Conservation (phyloP, 1,140 invertebrate genomes). For the Ips typographus region DNA sequence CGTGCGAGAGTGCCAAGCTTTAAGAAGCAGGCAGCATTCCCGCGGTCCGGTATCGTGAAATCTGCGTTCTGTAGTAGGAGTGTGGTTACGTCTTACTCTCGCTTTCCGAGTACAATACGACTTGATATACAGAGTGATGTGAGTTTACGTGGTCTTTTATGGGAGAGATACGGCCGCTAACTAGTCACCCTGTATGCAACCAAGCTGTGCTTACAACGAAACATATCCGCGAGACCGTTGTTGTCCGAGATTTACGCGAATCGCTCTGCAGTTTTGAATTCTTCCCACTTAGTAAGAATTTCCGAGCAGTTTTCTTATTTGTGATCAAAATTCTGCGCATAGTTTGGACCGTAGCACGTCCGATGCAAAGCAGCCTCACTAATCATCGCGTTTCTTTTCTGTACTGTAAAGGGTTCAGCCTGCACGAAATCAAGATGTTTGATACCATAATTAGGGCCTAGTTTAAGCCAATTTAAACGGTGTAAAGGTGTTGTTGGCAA, state of each 20-base stretch:
- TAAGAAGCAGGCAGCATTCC: slow-evolving; percentile 23
- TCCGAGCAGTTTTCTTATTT: slow-evolving; percentile 30
- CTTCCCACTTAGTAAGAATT: slow-evolving; percentile 33
- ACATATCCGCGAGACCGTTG: slow-evolving; percentile 1
- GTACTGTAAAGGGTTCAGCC: background rate
- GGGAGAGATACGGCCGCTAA: background rate
- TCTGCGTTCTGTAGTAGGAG: slow-evolving; percentile 36
- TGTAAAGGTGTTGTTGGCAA: slow-evolving; percentile 1
- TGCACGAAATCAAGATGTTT: background rate
- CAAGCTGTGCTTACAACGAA: background rate
- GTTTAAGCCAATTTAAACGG: background rate
- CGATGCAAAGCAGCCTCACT: too few relatives aligned
- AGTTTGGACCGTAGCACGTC: background rate
- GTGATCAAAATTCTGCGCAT: slow-evolving; percentile 32
- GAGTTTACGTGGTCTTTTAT: background rate
- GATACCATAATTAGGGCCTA: slow-evolving; percentile 1
- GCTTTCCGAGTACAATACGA: slow-evolving; percentile 16
- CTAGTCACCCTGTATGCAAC: slow-evolving; percentile 16
- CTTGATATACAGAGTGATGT: slow-evolving; percentile 14
- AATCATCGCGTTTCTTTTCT: too few relatives aligned
- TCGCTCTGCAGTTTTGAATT: slow-evolving; percentile 24
- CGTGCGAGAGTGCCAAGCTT: background rate
- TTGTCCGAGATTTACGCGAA: slow-evolving; percentile 25
- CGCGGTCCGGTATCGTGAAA: slow-evolving; percentile 28
- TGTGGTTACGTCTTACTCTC: slow-evolving; percentile 31